Conservation (phyloP, 1,140 invertebrate species). For the Cepaea nemoralis region DNA sequence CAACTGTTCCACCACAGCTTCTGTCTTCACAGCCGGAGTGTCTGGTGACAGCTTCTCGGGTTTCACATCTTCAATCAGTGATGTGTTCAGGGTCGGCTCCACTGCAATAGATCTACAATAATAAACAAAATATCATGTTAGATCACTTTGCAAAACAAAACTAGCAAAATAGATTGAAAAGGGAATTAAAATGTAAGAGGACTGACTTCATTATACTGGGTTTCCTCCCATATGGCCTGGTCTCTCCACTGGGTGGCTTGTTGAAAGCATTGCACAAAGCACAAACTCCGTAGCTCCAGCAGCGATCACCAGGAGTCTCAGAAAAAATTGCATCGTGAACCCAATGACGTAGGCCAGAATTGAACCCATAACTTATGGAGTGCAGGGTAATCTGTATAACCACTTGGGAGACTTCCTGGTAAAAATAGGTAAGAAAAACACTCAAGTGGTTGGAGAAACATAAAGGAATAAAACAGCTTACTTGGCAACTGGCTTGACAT, state of each 20-base stretch:
- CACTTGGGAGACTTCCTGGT: background rate
- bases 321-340: background rate
- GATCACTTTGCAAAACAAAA: background rate
- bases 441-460: background rate
- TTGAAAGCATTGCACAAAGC: too few relatives aligned
- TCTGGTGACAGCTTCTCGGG: background rate
- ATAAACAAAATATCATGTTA: background rate
- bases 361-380: too few relatives aligned
- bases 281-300: too few relatives aligned
- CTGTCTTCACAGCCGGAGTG: background rate
- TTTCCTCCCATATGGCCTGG: too few relatives aligned
- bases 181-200: background rate
- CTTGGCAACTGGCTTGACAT: background rate
- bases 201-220: background rate
- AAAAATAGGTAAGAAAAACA: background rate
- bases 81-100: background rate
- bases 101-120: background rate
- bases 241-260: too few relatives aligned
- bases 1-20: background rate
- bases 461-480: background rate
- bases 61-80: background rate
- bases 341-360: background rate
- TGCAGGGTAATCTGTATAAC: too few relatives aligned
- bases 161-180: background rate
- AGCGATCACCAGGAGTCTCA: background rate